Base-by-base conservation (phyloP, 2,888 invertebrate species). In the Scrobipalpa atriplicella region DNA sequence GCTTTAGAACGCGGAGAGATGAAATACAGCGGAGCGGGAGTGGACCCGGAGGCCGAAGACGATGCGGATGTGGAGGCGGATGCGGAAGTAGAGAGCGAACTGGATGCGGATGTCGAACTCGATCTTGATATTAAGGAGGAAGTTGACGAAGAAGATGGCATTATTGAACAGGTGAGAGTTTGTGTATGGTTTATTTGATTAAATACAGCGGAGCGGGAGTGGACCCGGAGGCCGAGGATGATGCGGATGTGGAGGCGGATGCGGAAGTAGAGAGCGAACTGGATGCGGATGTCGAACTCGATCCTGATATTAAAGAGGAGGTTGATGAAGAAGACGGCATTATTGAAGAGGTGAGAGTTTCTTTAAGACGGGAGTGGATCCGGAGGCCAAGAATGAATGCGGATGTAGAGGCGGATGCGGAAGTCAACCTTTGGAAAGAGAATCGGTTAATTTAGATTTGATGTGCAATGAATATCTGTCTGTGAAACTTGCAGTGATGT, bases 1-100 rank as follows among this genome's bases (percentile, higher is more conserved):
- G 94, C 96, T 0, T 82, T 98, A 52, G 98, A 98, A 83, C 94
- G 96, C 1, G 98, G 98, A 1, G 98, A 98, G 86, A 95, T 98
- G 95, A 98, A 98, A 81, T 97, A 97, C 84, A 94, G 94, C 38
- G 94, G 94, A 64, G 94, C 94, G 21, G 95, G 96, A 63, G 95
- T 95, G 56, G 95, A 95, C 72, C 94, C 94, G 0, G 95, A 95
- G 66, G 95, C 92, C 10, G 95, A 95, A 0, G 94, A 94, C 56
- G 94, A 94, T 70, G 87, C 83, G 0, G 83, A 85, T 19, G 88
- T 75, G 0, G 94, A 93, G 68, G 87, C 75, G 0, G 93, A 93
- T 72, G 91, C 84, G 19, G 94, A 95, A 71, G 85, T 93, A n/a
- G 94, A 94, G 70, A 78, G 86, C 0, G 94, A 94, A 69, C 86